Base-by-base conservation (phyloP, 2,888 invertebrate genomes). In the Syrista parreyssii region DNA sequence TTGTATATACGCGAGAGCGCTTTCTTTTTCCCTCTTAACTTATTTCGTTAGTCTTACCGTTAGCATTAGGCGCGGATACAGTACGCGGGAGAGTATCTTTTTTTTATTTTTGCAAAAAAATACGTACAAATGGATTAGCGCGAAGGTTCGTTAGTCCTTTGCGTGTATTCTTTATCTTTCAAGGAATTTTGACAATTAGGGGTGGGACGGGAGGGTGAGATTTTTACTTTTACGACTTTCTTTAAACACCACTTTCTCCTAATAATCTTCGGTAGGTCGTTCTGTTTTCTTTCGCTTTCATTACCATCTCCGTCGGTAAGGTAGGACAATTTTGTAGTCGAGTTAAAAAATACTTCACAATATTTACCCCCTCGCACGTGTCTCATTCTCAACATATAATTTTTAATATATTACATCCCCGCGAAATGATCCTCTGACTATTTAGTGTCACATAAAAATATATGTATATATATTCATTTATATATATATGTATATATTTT, bases 11-110 rank as follows among this genome's bases (percentile, higher is more conserved):
- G 81, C 85, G 85, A 78, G 82, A 86, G 86, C 89, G 88, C 87
- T 88, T 86, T 87, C 87, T 82, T 82, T 86, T 88, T 88, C 85
- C 88, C 88, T 84, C 84, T 83, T 9, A 23, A 71, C 71, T 71
- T 71, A 71, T 15, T 31, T 6, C 31, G 31, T 71, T 32, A 71
- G 31, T 71, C 31, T 32, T 71, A 55, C 23, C 55, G 9, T 23
- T 55, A 55, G 55, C 9, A 23, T 55, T 55, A 55, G 55, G 55
- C 55, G 55, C 55, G 2, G 55, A 55, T 23, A 23, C 40, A 23
- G 6, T 40, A 55, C 55, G 55, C 55, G 55, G 23, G 40, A 23
- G 15, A 40, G 55, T 30, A 71, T 15, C 15, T 15, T n/a, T 71
- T 71, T 6, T 32, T 1, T 69, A 6, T 12, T 15, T 31, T 71